Evolutionary conservation across 2,888 invertebrate genomes (phyloP), one percentile per base, ranked within the genome.

Genomic region (Tubiluchus corallicola): DNA sequence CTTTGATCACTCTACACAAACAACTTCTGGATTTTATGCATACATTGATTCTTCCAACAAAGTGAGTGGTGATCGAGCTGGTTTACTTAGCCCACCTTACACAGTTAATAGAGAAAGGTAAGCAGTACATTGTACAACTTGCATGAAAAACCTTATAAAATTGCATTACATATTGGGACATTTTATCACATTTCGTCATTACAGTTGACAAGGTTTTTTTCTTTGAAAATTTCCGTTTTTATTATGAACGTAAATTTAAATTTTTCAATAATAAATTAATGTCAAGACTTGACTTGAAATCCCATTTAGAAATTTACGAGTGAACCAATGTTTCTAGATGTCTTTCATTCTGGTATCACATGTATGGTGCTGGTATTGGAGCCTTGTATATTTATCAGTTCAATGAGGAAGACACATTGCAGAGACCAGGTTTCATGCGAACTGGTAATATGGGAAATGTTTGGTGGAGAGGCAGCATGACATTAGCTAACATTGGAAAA

Each of bases 341-440:
- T 50, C 40, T 60, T 21, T 53, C 54, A 43, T 61, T 61, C 50
- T 61, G 57, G 56, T 60, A 58, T 47, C 54, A 55, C 48, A 60
- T 59, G 59, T 50, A 52, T 37, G 58, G 55, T 2, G 45, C 17
- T 42, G 45, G 9, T 48, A 53, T 21, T 45, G 53, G 48, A 44
- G 52, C 53, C 18, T 51, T 60, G n/a, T 52, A 51, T 40, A 51
- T 57, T 9, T 44, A 54, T 1, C 13, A 15, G 17, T 15, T 29
- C n/a, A n/a, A 29, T 29, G 9, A 5, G 29, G n/a, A 29, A 29
- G 29, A 5, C 9, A 5, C 5, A n/a, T n/a, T 29, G 29, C 5
- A 9, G 9, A 5, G 29, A 29, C 29, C 29, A 5, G 15, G 15
- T 15, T 40, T 16, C 17, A 40, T 20, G 15, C 3, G 17, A 3